A percentile compares a stretch with the other conserved stretches of the same genome.
phyloP scores from a whole-genome alignment of 2,113 vertebrate genomes.

The Trichechus manatus region DNA sequence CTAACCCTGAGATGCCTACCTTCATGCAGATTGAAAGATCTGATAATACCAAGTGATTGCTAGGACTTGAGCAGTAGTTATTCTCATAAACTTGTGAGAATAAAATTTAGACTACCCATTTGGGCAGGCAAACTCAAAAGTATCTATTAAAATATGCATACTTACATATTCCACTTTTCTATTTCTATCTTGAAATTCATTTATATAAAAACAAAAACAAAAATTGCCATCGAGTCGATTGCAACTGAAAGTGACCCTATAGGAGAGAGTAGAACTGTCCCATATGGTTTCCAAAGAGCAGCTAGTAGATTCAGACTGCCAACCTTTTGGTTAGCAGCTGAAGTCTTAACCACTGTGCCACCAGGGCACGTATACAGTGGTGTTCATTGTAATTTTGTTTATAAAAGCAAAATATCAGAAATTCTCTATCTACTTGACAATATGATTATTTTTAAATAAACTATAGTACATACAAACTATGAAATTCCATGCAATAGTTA shows the following conservation, averaged over 20 bases:
- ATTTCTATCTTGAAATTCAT: not conserved
- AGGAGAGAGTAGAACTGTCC: no score
- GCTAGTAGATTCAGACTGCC: no score
- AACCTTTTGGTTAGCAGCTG: no score
- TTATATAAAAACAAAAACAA: no score
- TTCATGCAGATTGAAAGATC: not conserved
- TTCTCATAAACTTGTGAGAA: not conserved
- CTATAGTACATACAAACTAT: not conserved
- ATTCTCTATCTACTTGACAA: not conserved
- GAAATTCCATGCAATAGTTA: not conserved
- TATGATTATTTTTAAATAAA: not conserved
- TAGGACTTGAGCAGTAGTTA: not conserved
- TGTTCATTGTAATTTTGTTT: not conserved
- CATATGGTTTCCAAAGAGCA: no score
- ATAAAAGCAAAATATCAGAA: slow-evolving; percentile 13
- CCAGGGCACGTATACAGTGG: not conserved
- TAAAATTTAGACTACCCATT: not conserved
- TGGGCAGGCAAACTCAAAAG: no score
- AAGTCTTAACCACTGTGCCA: no score
- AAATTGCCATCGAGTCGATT: no score
- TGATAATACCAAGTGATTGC: not conserved
- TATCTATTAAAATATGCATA: not conserved
- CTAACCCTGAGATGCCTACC: not conserved
- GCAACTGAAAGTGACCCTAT: no score
- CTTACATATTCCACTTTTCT: not conserved